phyloP scores from a whole-genome alignment of 1,140 invertebrate genomes.

The Subanguina moxae region DNA sequence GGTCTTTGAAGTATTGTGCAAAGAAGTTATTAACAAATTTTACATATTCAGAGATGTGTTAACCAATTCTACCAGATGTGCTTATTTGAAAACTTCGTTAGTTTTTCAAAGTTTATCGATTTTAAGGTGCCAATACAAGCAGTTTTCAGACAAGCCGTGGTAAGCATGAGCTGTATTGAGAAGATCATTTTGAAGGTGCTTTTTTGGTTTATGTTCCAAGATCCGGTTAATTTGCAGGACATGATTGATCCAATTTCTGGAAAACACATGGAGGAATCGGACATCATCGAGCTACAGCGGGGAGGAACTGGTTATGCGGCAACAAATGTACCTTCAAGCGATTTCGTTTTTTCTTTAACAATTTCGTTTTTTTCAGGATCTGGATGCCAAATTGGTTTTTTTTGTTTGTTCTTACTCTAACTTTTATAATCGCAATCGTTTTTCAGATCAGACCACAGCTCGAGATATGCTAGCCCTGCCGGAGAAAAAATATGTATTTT shows the following conservation, averaged over 20 bases:
- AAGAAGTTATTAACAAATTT: too few species aligned
- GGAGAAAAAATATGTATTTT: too few species aligned
- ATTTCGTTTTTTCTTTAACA: too few species aligned
- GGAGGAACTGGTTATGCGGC: too few species aligned
- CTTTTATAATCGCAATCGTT: too few species aligned
- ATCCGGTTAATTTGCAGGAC: conserved; percentile 68
- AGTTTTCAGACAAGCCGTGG: conserved; percentile 77
- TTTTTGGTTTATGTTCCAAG: not conserved
- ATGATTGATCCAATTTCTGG: conserved; percentile 86
- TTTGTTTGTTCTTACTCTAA: too few species aligned
- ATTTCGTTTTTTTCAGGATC: too few species aligned
- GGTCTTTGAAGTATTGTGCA: conserved; percentile 59
- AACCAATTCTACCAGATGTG: conserved; percentile 86
- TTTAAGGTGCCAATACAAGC: conserved; percentile 1
- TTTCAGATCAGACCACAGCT: too few species aligned
- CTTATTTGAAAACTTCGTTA: conserved; percentile 72
- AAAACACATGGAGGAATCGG: conserved; percentile 79
- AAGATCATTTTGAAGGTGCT: conserved; percentile 75
- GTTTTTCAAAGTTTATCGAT: conserved; percentile 7
- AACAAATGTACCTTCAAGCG: too few species aligned
- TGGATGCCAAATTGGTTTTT: too few species aligned
- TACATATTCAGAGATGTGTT: conserved; percentile 70
- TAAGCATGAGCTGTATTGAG: conserved; percentile 91
- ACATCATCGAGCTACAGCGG: conserved; percentile 66
- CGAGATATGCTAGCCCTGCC: too few species aligned